Percentiles rank a stretch among this genome's conserved stretches.
Evolutionary conservation across 2,113 vertebrate genomes (phyloP).

Genomic region (Tor tambroides): DNA sequence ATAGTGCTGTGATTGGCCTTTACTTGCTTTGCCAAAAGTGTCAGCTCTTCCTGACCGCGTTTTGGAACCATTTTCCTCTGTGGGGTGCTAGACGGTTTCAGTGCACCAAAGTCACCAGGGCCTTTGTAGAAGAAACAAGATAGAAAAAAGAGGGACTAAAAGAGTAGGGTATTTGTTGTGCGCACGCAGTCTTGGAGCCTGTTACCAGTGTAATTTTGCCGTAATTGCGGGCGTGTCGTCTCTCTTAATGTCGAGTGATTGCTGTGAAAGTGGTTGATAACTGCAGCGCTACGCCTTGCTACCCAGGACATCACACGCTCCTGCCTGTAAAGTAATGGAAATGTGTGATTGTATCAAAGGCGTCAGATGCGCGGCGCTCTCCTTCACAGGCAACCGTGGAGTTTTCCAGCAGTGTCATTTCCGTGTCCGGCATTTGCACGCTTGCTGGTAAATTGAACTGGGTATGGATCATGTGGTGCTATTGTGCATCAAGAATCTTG

Average conservation of each 20-base stretch:
- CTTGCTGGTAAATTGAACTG: constrained; percentile 23
- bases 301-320: constrained; percentile 44
- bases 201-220: constrained; percentile 14
- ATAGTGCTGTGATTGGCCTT: background rate
- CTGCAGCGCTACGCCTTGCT: constrained; percentile 49
- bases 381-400: constrained; percentile 9
- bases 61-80: background rate
- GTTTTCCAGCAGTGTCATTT: constrained; percentile 37
- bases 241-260: constrained; percentile 51
- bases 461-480: constrained; percentile 32
- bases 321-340: constrained; percentile 51
- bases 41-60: background rate
- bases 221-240: constrained; percentile 37
- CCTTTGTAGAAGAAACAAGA: constrained; percentile 6
- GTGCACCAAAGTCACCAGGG: background rate
- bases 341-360: constrained; percentile 52
- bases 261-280: constrained; percentile 57
- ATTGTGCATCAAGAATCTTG: constrained; percentile 11
- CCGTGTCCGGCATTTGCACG: background rate
- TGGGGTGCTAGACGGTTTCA: background rate
- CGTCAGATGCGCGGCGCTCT: constrained; percentile 12
- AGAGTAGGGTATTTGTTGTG: constrained; percentile 1
- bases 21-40: background rate
- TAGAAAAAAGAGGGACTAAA: no score
- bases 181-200: background rate